Base-by-base conservation (phyloP, 2,797 vertebrate species). In the Sebastes reedi region DNA sequence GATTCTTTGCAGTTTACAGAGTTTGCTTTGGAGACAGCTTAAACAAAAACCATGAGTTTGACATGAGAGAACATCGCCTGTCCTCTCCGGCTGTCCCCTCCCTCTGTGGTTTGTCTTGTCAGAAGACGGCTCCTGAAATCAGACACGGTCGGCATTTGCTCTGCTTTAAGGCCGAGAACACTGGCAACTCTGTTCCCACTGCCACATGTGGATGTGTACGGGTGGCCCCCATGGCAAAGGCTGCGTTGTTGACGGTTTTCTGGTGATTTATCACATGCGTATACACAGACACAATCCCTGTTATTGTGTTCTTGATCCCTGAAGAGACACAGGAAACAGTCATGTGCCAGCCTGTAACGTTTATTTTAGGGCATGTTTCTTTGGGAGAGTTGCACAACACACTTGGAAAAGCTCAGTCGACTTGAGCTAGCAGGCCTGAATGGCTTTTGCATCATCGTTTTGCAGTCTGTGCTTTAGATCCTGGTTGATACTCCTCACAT, bases 171-270 rank as follows among this genome's bases (percentile, higher is more conserved):
- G 39, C 67, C 34, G 62, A 39, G 74, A 77, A 90, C 89, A 88
- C 84, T 74, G 20, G 27, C 32, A 59, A 42, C 75, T 74, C 71
- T 88, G 77, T 91, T 88, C 75, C 42, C 78, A 6, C 71, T 36
- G 71, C 74, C 78, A 73, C 85, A 87, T 81, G 88, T 84, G 83
- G 81, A 77, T 25, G 68, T 56, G 24, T 54, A 14, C n/a, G 62
- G 67, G 75, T 80, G 86, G 78, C 80, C 84, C 80, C 85, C n/a
- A 79, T 82, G 83, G 84, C 80, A 76, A 66, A 77, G 50, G 24
- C 83, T 24, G 46, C 52, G 4, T 22, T 77, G 80, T 79, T 87
- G 77, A 65, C 9, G 1, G 24, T 74, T 82, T 82, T 70, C 68
- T 79, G 52, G 58, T 70, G 76, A 87, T 84, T 85, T 75, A 87